Base-by-base conservation (phyloP, 2,797 vertebrate genomes). In the Microctenopoma stevenorrisi region DNA sequence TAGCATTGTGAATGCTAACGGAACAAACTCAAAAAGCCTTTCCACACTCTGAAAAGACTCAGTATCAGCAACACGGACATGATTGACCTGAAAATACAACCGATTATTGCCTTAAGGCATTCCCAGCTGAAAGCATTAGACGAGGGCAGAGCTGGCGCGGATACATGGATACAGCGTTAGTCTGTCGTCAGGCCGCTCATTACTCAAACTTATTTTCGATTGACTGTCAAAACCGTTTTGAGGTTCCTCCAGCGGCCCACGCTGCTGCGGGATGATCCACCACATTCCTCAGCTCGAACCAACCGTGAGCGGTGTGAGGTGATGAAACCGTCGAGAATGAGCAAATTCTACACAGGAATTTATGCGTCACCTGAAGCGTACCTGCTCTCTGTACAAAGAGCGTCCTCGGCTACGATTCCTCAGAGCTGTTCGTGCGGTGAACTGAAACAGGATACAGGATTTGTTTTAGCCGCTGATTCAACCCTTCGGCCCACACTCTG, bases 271-370 rank as follows among this genome's bases (percentile, higher is more conserved):
- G 80, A 88, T 82, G 84, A 87, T 85, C 63, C 62, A 38, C 73
- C 57, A 47, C 89, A 92, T 92, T 92, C 86, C 88, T 76, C 53
- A 6, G 55, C 68, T 79, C 84, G 79, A 78, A 83, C 73, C 76
- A 78, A 76, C 74, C 83, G 82, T 81, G 84, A 89, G 85, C 69
- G 72, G 53, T 47, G 69, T 42, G 51, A 91, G 85, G 86, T 91
- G 91, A 90, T 92, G 89, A 93, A 86, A 92, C 83, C 76, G 49
- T 79, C 43, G n/a, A 85, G 78, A 88, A 81, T 30, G 52, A 81
- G 64, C 38, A 38, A 79, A 81, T 77, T 79, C 64, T 44, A 18
- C 58, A 37, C 53, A 55, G 65, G 74, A 73, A 70, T 81, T 57
- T 72, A 57, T 72, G 57, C 30, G 5, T 43, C 68, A 62, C 58